Percentiles rank a stretch among this genome's conserved stretches.
Evolutionary conservation across 37 sponge, comb jelly and placozoan genomes (phyloP).

Genomic region (Crambe crambe): DNA sequence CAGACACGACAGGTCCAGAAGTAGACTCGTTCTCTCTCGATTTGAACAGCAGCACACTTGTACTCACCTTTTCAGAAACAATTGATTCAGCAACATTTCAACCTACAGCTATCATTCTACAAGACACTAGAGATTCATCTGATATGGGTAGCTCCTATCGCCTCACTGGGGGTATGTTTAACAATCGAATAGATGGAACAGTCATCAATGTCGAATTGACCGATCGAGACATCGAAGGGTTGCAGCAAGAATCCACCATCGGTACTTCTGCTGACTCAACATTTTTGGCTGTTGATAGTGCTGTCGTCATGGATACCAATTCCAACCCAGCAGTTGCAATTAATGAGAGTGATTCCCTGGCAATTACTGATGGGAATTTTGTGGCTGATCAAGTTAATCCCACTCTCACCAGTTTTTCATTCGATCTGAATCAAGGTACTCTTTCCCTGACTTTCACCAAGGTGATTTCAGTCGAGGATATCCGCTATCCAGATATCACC

Average conservation of each 20-base stretch:
- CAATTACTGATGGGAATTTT: slow-evolving; percentile 23
- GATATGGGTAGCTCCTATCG: slow-evolving; percentile 26
- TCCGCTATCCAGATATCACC: slow-evolving; percentile 51
- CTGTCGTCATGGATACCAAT: slow-evolving; percentile 66
- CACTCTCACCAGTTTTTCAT: slow-evolving; percentile 33
- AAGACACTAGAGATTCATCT: slow-evolving; percentile 34
- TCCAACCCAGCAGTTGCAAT: slow-evolving; percentile 30
- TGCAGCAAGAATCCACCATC: slow-evolving; percentile 60
- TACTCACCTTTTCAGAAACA: slow-evolving; percentile 71
- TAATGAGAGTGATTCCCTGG: slow-evolving; percentile 33
- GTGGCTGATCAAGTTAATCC: slow-evolving; percentile 58
- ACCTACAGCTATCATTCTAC: slow-evolving; percentile 46
- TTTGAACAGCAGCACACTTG: slow-evolving; percentile 47
- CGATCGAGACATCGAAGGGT: slow-evolving; percentile 47
- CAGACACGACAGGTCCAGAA: slow-evolving; percentile 70
- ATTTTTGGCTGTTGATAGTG: slow-evolving; percentile 37
- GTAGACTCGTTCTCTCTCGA: slow-evolving; percentile 62
- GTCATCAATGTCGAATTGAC: slow-evolving; percentile 40
- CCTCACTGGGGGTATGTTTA: slow-evolving; percentile 43
- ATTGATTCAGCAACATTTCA: slow-evolving; percentile 38
- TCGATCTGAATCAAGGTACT: slow-evolving; percentile 79
- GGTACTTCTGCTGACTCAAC: slow-evolving; percentile 44
- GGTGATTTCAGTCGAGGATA: slow-evolving; percentile 52
- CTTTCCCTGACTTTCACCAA: slow-evolving; percentile 77
- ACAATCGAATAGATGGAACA: slow-evolving; percentile 35